phyloP scores from a whole-genome alignment of 2,797 vertebrate species.

The Lepilemur ruficaudatus region DNA sequence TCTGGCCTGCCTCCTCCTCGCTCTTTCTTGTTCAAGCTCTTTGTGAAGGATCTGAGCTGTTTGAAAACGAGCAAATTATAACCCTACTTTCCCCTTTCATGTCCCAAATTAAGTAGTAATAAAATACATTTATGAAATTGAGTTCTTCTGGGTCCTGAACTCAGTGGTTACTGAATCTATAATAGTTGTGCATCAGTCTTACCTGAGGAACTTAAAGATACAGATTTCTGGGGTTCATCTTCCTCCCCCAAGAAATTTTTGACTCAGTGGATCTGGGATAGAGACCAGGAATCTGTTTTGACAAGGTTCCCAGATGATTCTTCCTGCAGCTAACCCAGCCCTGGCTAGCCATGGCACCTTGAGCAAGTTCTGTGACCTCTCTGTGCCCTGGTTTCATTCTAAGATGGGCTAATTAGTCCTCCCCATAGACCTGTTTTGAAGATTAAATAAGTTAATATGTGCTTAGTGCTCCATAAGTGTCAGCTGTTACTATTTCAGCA shows the following conservation, averaged over 20 bases:
- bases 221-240: background rate
- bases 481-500: background rate
- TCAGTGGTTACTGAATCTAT: background rate
- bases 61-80: slow-evolving; percentile 5
- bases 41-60: background rate
- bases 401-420: background rate
- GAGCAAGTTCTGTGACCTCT: background rate
- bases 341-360: background rate
- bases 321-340: background rate
- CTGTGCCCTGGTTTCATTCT: background rate
- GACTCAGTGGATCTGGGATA: background rate
- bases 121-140: background rate
- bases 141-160: background rate
- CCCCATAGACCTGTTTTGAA: background rate
- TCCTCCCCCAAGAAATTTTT: background rate
- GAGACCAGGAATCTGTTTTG: background rate
- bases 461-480: background rate
- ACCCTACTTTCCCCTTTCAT: background rate
- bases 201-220: background rate
- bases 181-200: background rate
- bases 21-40: background rate
- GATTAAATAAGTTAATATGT: background rate
- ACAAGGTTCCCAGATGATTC: background rate
- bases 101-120: background rate
- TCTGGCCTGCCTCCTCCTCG: background rate